phyloP scores from a whole-genome alignment of 2,888 invertebrate genomes.

The Nomada flava region DNA sequence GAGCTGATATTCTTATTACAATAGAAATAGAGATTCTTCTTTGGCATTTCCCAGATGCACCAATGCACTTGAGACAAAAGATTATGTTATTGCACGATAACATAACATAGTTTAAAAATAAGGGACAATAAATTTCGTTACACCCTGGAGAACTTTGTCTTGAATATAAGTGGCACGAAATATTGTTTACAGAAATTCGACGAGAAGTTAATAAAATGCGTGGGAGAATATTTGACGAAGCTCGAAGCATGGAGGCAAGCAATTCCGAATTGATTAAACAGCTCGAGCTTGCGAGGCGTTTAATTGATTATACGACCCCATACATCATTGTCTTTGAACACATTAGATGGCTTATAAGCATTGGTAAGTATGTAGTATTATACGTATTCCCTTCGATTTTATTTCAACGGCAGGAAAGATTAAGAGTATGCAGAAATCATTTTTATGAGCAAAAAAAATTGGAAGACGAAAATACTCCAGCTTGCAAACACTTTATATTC shows the following conservation, averaged over 20 bases:
- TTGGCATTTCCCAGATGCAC: no score
- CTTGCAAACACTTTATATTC: no score
- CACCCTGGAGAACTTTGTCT: no score
- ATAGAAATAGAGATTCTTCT: no score
- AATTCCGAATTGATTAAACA: slow-evolving; percentile 86
- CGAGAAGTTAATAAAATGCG: slow-evolving; percentile 86
- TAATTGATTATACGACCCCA: slow-evolving; percentile 74
- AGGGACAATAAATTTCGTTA: no score
- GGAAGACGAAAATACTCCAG: no score
- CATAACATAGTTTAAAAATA: no score
- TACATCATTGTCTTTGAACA: slow-evolving; percentile 86
- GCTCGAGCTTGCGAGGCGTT: slow-evolving; percentile 82
- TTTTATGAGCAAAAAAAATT: no score
- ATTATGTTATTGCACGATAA: slow-evolving; percentile 5
- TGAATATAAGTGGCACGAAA: no score
- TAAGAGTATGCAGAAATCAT: no score
- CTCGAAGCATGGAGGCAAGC: slow-evolving; percentile 86
- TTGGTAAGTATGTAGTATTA: slow-evolving; percentile 85
- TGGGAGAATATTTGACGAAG: slow-evolving; percentile 86
- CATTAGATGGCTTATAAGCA: slow-evolving; percentile 88
- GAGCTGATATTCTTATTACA: no score
- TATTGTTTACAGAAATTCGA: slow-evolving; percentile 85
- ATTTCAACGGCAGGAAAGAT: background rate
- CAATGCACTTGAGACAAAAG: background rate
- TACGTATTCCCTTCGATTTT: background rate